Conservation (phyloP, 2,113 vertebrate species). For the Sisor rabdophorus region DNA sequence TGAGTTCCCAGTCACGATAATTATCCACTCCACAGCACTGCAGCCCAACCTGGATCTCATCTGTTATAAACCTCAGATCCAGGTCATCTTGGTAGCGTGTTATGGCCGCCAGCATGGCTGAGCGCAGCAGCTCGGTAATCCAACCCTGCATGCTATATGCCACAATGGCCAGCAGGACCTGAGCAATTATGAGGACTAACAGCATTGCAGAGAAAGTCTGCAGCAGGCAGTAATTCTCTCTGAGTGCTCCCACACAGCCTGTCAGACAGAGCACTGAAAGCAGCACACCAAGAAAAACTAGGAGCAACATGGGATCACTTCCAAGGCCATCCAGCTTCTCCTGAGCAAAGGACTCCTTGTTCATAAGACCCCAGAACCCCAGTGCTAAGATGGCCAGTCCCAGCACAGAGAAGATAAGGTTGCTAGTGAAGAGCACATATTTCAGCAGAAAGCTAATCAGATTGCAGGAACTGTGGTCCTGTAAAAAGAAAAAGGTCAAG, state of each 20-base stretch:
- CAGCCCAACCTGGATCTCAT: constrained; percentile 82
- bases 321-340: constrained; percentile 66
- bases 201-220: constrained; percentile 66
- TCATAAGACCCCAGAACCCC: constrained; percentile 84
- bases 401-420: constrained; percentile 77
- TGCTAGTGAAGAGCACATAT: constrained; percentile 72
- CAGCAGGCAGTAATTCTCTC: constrained; percentile 78
- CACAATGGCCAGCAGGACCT: constrained; percentile 71
- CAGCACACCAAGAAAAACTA: constrained; percentile 67
- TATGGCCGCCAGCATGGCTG: constrained; percentile 71
- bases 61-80: constrained; percentile 82
- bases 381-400: constrained; percentile 70
- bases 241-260: constrained; percentile 77
- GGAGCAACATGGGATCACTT: constrained; percentile 79
- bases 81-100: constrained; percentile 80
- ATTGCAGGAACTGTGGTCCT: neutral
- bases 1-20: constrained; percentile 85
- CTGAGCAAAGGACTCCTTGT: constrained; percentile 71
- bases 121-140: constrained; percentile 64
- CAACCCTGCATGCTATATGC: constrained; percentile 63
- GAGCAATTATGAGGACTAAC: constrained; percentile 60
- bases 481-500: neutral
- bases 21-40: constrained; percentile 81
- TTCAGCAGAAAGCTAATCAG: constrained; percentile 68
- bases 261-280: constrained; percentile 70